These are phyloP conservation scores for Boloria selene DNA, from an alignment of 2,888 invertebrate genomes.

Conservation along the genomic window DNA sequence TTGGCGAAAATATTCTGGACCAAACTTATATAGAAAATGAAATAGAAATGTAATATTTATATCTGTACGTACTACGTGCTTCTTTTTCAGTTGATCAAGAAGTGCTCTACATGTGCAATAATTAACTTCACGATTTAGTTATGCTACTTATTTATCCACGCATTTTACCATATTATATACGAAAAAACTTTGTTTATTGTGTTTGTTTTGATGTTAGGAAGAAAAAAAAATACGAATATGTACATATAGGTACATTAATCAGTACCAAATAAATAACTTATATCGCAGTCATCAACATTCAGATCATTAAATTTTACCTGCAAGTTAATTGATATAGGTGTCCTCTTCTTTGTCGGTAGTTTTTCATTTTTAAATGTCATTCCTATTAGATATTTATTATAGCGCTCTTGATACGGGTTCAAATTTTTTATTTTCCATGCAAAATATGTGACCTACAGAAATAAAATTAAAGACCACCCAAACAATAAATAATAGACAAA, in stretches of 20 bases:
- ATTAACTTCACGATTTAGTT: too few species aligned
- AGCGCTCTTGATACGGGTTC: slow-evolving; percentile 15
- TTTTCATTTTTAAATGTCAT: slow-evolving; percentile 35
- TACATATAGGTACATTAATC: slow-evolving; percentile 12
- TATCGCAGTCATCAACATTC: slow-evolving; percentile 23
- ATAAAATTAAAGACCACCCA: slow-evolving; percentile 24
- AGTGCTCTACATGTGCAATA: too few species aligned
- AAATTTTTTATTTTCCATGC: slow-evolving; percentile 22
- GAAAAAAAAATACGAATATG: slow-evolving; percentile 9
- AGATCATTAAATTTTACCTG: slow-evolving; percentile 31
- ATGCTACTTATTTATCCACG: too few species aligned
- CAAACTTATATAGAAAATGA: too few species aligned
- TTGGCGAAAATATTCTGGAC: too few species aligned
- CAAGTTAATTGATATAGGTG: slow-evolving; percentile 32
- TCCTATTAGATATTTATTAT: slow-evolving; percentile 29
- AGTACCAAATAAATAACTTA: slow-evolving; percentile 22
- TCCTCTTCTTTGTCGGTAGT: slow-evolving; percentile 36
- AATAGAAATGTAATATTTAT: too few species aligned
- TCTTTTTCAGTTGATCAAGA: too few species aligned
- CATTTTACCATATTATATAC: slow-evolving; percentile 15
- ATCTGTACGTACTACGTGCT: too few species aligned
- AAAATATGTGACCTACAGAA: slow-evolving; percentile 17
- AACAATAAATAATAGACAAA: not conserved
- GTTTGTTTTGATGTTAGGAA: slow-evolving; percentile 22
- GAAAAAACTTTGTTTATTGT: slow-evolving; percentile 14